Conservation (phyloP, 2,888 invertebrate genomes). For the Synergus gifuensis region DNA sequence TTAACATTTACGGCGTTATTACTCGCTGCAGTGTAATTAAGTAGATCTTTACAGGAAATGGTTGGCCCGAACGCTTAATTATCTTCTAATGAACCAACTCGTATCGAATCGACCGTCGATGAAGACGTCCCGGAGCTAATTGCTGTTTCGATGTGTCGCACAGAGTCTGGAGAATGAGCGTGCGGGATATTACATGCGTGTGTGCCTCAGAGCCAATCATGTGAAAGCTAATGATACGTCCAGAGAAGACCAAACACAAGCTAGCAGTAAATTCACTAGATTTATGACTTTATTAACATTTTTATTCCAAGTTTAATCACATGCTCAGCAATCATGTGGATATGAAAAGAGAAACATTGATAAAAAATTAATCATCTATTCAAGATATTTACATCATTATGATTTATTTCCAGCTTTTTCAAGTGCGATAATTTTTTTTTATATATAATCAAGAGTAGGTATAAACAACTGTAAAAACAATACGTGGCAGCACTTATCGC, state of each 20-base stretch:
- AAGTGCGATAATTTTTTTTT: not conserved
- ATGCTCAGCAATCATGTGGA: not conserved
- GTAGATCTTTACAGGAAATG: slow-evolving; percentile 36
- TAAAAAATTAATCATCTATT: not conserved
- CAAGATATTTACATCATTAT: not conserved
- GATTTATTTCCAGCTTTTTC: not conserved
- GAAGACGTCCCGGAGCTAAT: slow-evolving; percentile 70
- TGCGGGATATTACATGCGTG: not conserved
- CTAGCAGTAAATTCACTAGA: not conserved
- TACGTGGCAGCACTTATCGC: slow-evolving; percentile 12
- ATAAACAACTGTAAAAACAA: slow-evolving; percentile 1
- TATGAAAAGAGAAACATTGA: not conserved
- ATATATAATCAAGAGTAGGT: not conserved
- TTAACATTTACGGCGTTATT: slow-evolving; percentile 47
- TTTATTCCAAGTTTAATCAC: slow-evolving; percentile 3
- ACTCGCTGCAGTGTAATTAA: slow-evolving; percentile 45
- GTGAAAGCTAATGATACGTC: slow-evolving; percentile 12
- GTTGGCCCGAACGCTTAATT: slow-evolving; percentile 43
- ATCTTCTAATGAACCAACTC: slow-evolving; percentile 44
- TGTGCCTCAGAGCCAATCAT: slow-evolving; percentile 10
- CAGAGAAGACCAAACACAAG: not conserved
- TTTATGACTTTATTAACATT: slow-evolving; percentile 33
- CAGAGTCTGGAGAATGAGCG: not conserved
- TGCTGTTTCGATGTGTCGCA: slow-evolving; percentile 53
- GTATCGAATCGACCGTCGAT: slow-evolving; percentile 62